These are phyloP conservation scores for Drosophila kohkoa DNA, from an alignment of 1,140 invertebrate species.

Conservation along the genomic window DNA sequence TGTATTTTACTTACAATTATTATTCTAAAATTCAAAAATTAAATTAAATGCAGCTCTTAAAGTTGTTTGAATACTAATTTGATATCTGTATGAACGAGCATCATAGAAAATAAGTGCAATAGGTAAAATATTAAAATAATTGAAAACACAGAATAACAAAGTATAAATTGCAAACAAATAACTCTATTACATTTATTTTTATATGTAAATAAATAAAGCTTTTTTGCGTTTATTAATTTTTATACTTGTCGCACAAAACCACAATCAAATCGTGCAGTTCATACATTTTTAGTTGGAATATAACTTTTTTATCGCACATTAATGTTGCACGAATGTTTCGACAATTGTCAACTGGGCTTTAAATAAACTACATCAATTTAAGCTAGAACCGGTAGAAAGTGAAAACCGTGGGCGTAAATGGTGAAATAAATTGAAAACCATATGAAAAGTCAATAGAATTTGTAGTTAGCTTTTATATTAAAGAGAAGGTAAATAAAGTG, in stretches of 20 bases:
- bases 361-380: constrained; percentile 9
- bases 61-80: no score
- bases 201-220: neutral
- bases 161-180: neutral
- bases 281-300: neutral
- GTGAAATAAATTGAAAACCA: neutral
- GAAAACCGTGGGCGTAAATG: constrained; percentile 48
- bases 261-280: neutral
- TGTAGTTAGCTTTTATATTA: neutral
- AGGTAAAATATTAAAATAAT: neutral
- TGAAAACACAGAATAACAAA: neutral
- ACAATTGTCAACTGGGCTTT: neutral
- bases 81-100: no score
- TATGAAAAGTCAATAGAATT: neutral
- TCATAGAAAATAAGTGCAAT: no score
- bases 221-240: neutral
- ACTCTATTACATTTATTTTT: neutral
- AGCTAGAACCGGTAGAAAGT: neutral
- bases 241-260: neutral
- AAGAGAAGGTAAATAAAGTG: neutral
- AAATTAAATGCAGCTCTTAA: no score
- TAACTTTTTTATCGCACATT: neutral
- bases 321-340: neutral
- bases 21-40: no score
- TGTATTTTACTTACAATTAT: no score